Conservation (phyloP, 2,113 vertebrate species). For the Pterophyllum scalare region DNA sequence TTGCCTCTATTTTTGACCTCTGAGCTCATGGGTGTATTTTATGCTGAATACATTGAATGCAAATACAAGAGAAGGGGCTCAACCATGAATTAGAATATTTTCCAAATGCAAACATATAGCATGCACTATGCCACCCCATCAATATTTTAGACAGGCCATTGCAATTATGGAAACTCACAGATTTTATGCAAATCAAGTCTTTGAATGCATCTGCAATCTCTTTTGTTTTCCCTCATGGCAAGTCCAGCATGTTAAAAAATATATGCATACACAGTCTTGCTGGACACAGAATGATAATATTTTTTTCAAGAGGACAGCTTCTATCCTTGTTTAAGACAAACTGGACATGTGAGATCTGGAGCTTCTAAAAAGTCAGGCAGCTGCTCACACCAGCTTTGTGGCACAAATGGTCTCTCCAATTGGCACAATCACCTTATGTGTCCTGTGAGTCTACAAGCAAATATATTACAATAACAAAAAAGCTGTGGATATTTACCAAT, state of each 20-base stretch:
- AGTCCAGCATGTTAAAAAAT: not conserved
- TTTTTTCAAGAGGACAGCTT: conserved; percentile 14
- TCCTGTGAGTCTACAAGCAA: conserved; percentile 9
- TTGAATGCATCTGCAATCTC: not conserved
- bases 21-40: not conserved
- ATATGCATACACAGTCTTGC: too few relatives aligned
- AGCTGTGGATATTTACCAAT: not conserved
- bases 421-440: conserved; percentile 19
- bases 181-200: conserved; percentile 48
- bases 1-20: not conserved
- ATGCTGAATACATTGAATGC: not conserved
- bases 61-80: not conserved
- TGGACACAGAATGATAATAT: not conserved
- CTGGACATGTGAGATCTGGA: conserved; percentile 15
- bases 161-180: conserved; percentile 31
- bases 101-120: not conserved
- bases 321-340: conserved; percentile 16
- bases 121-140: conserved; percentile 11
- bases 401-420: conserved; percentile 47
- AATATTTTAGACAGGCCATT: conserved; percentile 29
- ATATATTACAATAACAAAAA: not conserved
- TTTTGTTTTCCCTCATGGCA: not conserved
- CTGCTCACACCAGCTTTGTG: conserved; percentile 66
- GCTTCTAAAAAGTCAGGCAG: conserved; percentile 41
- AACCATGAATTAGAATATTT: not conserved